Evolutionary conservation across 2,888 invertebrate species (phyloP).

Genomic region (Aspidapion aeneum): DNA sequence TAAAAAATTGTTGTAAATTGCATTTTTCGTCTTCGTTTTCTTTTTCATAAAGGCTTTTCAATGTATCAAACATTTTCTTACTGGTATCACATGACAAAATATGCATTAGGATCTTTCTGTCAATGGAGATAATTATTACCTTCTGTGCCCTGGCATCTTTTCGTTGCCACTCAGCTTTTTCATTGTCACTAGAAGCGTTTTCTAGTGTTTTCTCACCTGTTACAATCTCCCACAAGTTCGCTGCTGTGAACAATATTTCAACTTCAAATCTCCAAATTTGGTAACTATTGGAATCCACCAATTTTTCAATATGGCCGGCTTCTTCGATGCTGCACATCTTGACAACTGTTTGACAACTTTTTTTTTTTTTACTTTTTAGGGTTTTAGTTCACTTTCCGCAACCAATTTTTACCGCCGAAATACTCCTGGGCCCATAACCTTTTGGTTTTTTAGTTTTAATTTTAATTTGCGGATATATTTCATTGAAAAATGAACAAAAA

Average conservation of each 20-base stretch:
- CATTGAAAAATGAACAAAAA: no score
- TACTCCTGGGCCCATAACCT: not conserved
- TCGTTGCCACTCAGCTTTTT: not conserved
- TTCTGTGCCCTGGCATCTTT: not conserved
- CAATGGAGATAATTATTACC: not conserved
- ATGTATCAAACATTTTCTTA: not conserved
- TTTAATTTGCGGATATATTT: no score
- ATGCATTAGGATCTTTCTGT: not conserved
- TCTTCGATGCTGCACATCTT: not conserved
- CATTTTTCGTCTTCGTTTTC: not conserved
- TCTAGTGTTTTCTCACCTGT: not conserved
- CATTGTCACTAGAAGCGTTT: not conserved
- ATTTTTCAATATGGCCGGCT: not conserved
- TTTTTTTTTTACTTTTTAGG: not conserved
- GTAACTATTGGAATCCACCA: not conserved
- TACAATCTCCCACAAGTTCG: not conserved
- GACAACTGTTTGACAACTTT: no score
- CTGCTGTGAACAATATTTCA: not conserved
- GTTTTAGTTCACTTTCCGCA: not conserved
- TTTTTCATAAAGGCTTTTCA: not conserved
- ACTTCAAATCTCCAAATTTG: not conserved
- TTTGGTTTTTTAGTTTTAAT: not conserved
- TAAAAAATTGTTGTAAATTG: not conserved
- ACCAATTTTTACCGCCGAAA: not conserved
- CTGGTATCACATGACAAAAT: not conserved